Percentiles rank a stretch among this genome's conserved stretches.
Evolutionary conservation across 2,888 invertebrate species (phyloP).

Genomic region (Digitonthophagus gazella): DNA sequence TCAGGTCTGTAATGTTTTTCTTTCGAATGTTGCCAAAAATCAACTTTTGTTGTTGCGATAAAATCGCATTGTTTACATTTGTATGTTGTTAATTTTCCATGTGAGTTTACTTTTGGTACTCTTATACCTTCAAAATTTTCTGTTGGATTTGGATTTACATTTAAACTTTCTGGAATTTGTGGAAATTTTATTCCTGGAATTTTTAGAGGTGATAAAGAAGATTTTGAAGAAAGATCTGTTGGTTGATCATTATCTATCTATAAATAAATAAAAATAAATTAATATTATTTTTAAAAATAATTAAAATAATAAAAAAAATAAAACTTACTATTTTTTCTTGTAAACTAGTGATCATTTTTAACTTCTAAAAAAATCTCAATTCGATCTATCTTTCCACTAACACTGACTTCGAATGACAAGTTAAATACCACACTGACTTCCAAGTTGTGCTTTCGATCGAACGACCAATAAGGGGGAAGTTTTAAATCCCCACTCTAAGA

Average conservation of each 20-base stretch:
- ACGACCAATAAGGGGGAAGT: background rate
- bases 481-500: background rate
- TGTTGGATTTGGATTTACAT: no score
- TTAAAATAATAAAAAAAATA: background rate
- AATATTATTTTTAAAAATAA: background rate
- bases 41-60: constrained; percentile 81
- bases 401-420: background rate
- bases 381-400: background rate
- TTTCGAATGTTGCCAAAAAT: constrained; percentile 90
- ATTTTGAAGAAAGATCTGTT: background rate
- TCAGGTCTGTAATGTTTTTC: constrained; percentile 86
- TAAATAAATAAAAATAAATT: background rate
- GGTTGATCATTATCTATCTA: background rate
- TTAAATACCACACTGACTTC: background rate
- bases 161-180: background rate
- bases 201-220: background rate
- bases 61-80: constrained; percentile 92
- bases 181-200: no score
- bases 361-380: background rate
- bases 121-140: constrained; percentile 55
- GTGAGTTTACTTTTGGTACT: constrained; percentile 65
- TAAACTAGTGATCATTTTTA: background rate
- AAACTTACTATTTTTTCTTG: background rate
- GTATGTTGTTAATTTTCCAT: constrained; percentile 81
- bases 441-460: background rate